These are phyloP conservation scores for Asobara japonica DNA, from an alignment of 1,140 invertebrate species.

Conservation along the genomic window DNA sequence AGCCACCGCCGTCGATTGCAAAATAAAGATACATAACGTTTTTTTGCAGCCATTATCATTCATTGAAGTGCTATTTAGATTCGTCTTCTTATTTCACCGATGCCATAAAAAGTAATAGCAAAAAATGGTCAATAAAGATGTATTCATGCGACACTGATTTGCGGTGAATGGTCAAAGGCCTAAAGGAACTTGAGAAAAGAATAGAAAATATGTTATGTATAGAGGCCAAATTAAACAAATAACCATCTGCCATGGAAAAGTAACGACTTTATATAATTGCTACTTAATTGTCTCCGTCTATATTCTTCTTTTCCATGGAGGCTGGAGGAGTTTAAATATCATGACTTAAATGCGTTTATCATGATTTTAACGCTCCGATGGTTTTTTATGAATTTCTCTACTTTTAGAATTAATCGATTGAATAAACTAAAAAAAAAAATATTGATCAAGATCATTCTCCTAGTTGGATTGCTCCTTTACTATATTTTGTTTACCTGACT, in stretches of 20 bases:
- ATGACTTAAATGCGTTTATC: not conserved
- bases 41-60: no score
- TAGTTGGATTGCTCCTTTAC: constrained; percentile 8
- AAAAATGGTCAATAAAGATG: not conserved
- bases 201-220: not conserved
- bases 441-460: constrained; percentile 6
- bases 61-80: not conserved
- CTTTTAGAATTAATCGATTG: not conserved
- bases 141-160: constrained; percentile 8
- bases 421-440: constrained; percentile 4
- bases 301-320: constrained; percentile 6
- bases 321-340: not conserved
- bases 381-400: constrained; percentile 9
- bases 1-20: no score
- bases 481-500: constrained; percentile 37
- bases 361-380: constrained; percentile 11
- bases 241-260: constrained; percentile 4
- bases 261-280: not conserved
- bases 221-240: not conserved
- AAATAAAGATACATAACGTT: no score
- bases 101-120: not conserved
- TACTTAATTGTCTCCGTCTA: not conserved
- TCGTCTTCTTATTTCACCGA: not conserved
- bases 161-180: not conserved
- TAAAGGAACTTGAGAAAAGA: not conserved